These are phyloP conservation scores for Apamea monoglypha DNA, from an alignment of 2,888 invertebrate species.

Conservation along the genomic window DNA sequence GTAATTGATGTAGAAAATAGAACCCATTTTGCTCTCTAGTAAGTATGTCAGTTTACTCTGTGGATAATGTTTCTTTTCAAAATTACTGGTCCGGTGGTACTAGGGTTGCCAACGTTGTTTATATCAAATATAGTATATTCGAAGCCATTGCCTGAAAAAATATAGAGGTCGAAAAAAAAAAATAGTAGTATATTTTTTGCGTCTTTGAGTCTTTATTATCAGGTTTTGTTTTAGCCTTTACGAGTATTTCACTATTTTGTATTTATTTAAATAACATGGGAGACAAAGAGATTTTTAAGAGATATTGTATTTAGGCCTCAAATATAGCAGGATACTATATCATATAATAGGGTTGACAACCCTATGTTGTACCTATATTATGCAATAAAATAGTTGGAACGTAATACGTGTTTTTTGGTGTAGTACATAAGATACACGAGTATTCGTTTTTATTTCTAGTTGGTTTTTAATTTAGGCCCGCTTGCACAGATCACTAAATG, in stretches of 20 bases:
- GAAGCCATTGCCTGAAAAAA: neutral
- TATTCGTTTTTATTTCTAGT: neutral
- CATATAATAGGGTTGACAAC: no score
- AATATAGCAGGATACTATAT: neutral
- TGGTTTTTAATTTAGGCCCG: neutral
- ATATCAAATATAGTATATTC: no score
- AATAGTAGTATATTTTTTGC: no score
- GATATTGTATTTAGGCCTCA: neutral
- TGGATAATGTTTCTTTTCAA: neutral
- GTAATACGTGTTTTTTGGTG: neutral
- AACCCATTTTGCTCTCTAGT: neutral
- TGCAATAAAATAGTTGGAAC: neutral
- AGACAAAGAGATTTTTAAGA: neutral
- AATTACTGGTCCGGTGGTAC: neutral
- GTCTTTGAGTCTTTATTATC: no score
- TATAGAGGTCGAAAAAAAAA: neutral
- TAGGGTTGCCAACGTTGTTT: neutral
- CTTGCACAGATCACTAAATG: neutral
- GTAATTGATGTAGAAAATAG: conserved; percentile 17
- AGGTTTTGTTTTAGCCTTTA: no score
- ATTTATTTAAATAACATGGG: no score
- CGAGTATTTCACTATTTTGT: no score
- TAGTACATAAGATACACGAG: neutral
- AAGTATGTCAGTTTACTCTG: neutral
- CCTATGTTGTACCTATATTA: neutral